Base-by-base conservation (phyloP, 2,113 vertebrate genomes). In the Salvelinus fontinalis region DNA sequence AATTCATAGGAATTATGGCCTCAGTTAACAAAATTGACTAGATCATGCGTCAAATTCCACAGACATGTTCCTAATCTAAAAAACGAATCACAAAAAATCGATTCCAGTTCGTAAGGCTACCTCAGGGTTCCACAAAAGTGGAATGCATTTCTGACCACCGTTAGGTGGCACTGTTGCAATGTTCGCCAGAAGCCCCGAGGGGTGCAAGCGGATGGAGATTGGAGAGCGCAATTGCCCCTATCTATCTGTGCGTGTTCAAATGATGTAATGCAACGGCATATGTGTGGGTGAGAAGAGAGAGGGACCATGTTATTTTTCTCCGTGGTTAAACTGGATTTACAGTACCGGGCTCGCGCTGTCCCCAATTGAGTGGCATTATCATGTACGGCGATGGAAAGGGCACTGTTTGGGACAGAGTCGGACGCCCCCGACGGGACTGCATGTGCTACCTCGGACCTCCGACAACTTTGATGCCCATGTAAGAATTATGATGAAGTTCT, bases 401-500 rank as follows among this genome's bases (percentile, higher is more conserved):
- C 77, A 87, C 81, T 0, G 86, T 91, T 78, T 93, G 93, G 92
- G 92, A 94, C 89, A 90, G 90, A 73, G 92, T 93, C 72, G 91
- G 84, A 70, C 88, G 88, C 76, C 89, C 92, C 62, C 91, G 91
- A 31, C 87, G 90, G 84, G 92, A 94, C 84, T 94, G 91, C 70
- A 92, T 92, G 92, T 94, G 93, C 84, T 93, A 93, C 86, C 89
- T 94, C 76, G 93, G 92, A 92, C 92, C 93, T 71, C 91, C 93
- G 49, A 89, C 89, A 65, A 86, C 89, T 82, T 79, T 94, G 87
- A 89, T 93, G 89, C 92, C 93, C 5, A 89, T 91, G 93, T 94
- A 92, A 93, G 93, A 88, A 64, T 34, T 86, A 81, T 82, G 2
- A 86, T 24, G 81, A 81, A 87, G 85, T 79, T 73, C n/a, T 8